phyloP scores from a whole-genome alignment of 2,888 invertebrate genomes.

The Chloroclystis v-ata region DNA sequence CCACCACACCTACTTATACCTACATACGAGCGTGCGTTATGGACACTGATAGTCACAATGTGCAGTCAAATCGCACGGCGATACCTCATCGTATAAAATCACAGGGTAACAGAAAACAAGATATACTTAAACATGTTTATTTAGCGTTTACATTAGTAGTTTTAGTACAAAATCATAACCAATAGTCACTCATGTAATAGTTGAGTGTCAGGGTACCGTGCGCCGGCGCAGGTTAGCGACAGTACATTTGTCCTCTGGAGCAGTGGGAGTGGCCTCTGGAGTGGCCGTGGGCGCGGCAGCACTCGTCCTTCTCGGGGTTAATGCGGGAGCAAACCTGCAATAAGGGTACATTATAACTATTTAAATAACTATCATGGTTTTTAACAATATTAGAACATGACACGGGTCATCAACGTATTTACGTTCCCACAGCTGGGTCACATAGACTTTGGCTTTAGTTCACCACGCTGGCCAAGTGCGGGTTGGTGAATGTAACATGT shows the following conservation, averaged over 20 bases:
- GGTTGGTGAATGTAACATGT: too few species aligned
- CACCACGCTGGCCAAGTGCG: too few species aligned
- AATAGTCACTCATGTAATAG: neutral
- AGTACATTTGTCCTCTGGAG: slow-evolving; percentile 11
- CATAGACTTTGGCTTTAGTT: too few species aligned
- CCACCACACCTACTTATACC: too few species aligned
- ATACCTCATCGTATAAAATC: too few species aligned
- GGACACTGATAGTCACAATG: too few species aligned
- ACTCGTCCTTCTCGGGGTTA: slow-evolving; percentile 11
- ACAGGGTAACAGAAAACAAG: neutral
- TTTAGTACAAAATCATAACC: neutral
- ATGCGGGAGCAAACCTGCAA: slow-evolving; percentile 8
- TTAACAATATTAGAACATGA: too few species aligned
- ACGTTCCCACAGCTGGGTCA: too few species aligned
- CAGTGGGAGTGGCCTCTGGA: slow-evolving; percentile 5
- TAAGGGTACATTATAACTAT: neutral
- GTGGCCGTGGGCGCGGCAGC: slow-evolving; percentile 13
- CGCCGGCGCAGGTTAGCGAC: neutral
- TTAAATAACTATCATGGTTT: too few species aligned
- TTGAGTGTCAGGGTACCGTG: neutral
- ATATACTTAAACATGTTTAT: neutral
- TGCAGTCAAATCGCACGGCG: too few species aligned
- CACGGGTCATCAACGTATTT: too few species aligned
- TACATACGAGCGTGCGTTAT: too few species aligned
- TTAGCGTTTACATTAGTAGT: neutral